Evolutionary conservation across 2,888 invertebrate species (phyloP), one percentile per base, ranked within the genome.

Genomic region (Dryomyza anilis): DNA sequence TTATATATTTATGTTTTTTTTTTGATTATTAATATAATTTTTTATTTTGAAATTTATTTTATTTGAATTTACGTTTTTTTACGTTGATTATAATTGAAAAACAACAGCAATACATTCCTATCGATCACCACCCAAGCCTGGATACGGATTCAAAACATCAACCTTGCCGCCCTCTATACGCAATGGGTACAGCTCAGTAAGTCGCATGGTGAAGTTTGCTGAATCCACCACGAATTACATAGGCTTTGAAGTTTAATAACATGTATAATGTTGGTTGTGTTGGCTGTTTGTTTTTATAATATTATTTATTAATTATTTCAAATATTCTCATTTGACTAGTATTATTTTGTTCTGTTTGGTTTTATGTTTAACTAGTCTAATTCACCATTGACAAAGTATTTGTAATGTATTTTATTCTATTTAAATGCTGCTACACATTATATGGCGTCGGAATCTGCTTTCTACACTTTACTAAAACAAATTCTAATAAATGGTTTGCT

Each of bases 41-140:
- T 62, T 12, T 48, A 57, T 57, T 66, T 59, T 62, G 63, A 60
- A 69, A 63, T 67, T 67, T 65, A 48, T 60, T 68, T 63, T 56
- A 45, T 39, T 66, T 65, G 58, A 66, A 58, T 66, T 67, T 66
- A 23, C 33, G 6, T 36, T 36, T 23, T 19, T 25, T 10, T 33
- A 80, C 78, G 79, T 79, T 81, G 78, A 78, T 76, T 78, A 78
- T 76, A 72, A 64, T 48, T 19, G 33, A 43, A 63, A 69, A 60
- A 46, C 69, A 75, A 72, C 76, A 83, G 82, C 82, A 79, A 83
- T 83, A 81, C 83, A 83, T 81, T 83, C 83, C 80, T 83, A 82
- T 78, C 83, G 89, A 78, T 86, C 86, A 86, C 89, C 89, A 78
- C 91, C 91, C 77, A 91, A 91, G 84, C 91, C 92, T 75, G 93